Conservation (phyloP, 2,888 invertebrate species). For the Oithona nana region DNA sequence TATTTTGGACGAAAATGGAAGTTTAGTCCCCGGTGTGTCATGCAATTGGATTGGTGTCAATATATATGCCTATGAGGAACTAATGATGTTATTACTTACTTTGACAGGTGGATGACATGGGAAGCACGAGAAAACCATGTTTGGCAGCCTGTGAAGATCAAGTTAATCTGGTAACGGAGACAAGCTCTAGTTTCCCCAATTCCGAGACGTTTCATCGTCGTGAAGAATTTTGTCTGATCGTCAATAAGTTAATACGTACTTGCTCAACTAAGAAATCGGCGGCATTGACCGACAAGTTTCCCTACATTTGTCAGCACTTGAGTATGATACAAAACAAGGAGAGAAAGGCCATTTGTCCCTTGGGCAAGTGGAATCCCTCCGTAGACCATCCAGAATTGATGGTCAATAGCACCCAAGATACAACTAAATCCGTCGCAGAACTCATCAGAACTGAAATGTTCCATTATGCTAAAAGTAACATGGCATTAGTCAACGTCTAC, state of each 20-base stretch:
- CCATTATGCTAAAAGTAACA: constrained; percentile 2
- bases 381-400: neutral
- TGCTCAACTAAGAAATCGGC: neutral
- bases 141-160: constrained; percentile 11
- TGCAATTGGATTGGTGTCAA: too few species aligned
- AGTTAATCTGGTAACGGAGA: constrained; percentile 1
- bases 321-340: neutral
- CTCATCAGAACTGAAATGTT: neutral
- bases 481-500: constrained; percentile 9
- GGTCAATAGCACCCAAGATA: neutral
- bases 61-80: neutral
- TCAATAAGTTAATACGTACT: neutral
- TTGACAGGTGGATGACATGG: neutral
- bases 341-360: neutral
- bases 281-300: neutral
- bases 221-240: constrained; percentile 6
- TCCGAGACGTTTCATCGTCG: constrained; percentile 1
- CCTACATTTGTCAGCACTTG: neutral
- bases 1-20: too few species aligned
- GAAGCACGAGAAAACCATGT: neutral
- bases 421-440: neutral
- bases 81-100: neutral
- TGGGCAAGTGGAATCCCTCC: neutral
- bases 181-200: constrained; percentile 10
- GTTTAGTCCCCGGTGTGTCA: too few species aligned